phyloP scores from a whole-genome alignment of 2,113 vertebrate species.

The Cynoglossus semilaevis region DNA sequence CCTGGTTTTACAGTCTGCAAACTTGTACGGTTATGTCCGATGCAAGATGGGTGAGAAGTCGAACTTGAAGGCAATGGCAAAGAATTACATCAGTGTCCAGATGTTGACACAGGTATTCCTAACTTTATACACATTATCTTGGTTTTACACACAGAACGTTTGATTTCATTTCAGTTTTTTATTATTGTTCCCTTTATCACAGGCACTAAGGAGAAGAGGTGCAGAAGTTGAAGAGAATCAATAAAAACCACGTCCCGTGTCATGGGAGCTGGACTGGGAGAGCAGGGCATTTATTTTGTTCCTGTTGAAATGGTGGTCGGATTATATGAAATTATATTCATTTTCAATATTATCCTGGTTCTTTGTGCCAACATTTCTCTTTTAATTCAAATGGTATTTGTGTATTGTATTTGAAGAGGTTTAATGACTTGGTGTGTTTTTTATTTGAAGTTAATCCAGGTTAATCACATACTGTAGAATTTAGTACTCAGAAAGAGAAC shows the following conservation, averaged over 20 bases:
- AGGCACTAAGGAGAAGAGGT: conserved; percentile 45
- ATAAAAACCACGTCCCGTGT: not conserved
- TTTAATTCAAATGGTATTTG: too few relatives aligned
- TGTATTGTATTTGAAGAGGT: too few relatives aligned
- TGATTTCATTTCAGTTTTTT: not conserved
- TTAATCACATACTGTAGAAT: too few relatives aligned
- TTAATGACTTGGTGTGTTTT: too few relatives aligned
- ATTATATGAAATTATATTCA: too few relatives aligned
- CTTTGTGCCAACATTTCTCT: too few relatives aligned
- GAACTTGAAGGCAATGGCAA: conserved; percentile 84
- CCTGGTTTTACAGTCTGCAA: conserved; percentile 88
- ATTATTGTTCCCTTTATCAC: not conserved
- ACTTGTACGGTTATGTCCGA: conserved; percentile 88
- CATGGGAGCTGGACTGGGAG: not conserved
- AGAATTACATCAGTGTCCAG: conserved; percentile 84
- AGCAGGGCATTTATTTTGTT: not conserved
- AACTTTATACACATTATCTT: not conserved
- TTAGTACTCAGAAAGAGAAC: too few relatives aligned
- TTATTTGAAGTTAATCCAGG: too few relatives aligned
- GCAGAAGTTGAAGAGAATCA: conserved; percentile 3
- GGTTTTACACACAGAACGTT: not conserved
- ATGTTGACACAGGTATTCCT: conserved; percentile 80
- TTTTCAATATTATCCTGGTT: too few relatives aligned
- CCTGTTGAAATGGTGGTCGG: conserved; percentile 6
- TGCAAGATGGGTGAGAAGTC: conserved; percentile 88